Evolutionary conservation across 2,797 vertebrate species (phyloP).

Genomic region (Phylloscopus collybita): DNA sequence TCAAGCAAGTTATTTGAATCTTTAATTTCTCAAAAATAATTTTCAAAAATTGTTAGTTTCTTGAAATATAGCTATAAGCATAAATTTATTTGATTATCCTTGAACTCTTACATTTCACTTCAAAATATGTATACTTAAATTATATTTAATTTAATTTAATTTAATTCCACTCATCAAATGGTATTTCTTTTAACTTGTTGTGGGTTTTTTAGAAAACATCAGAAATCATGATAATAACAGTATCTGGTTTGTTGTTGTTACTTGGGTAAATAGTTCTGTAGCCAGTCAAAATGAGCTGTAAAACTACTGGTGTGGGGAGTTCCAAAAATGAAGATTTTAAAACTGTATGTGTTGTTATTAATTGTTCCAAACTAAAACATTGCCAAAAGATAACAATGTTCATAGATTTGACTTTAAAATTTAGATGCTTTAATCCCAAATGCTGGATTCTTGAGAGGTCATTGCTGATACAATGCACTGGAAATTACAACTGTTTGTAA

Average conservation of each 20-base stretch:
- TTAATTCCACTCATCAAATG: background rate
- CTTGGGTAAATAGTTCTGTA: background rate
- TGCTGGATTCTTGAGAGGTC: background rate
- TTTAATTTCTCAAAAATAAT: background rate
- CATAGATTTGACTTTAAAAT: background rate
- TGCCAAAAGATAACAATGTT: background rate
- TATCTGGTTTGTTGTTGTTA: background rate
- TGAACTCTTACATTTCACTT: background rate
- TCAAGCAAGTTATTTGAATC: background rate
- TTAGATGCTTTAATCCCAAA: background rate
- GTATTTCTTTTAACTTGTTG: background rate
- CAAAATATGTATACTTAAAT: background rate
- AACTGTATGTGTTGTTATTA: background rate
- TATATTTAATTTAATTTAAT: background rate
- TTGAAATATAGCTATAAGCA: background rate
- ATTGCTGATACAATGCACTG: background rate
- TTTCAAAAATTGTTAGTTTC: background rate
- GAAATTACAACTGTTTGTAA: background rate
- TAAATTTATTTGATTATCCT: background rate
- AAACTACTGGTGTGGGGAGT: background rate
- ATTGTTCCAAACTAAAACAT: background rate
- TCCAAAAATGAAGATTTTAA: background rate
- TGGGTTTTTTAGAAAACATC: background rate
- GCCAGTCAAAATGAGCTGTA: background rate
- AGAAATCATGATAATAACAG: background rate